A percentile compares a stretch with the other conserved stretches of the same genome.
Conservation (phyloP, 2,888 invertebrate genomes). For the Microplitis manilae region DNA sequence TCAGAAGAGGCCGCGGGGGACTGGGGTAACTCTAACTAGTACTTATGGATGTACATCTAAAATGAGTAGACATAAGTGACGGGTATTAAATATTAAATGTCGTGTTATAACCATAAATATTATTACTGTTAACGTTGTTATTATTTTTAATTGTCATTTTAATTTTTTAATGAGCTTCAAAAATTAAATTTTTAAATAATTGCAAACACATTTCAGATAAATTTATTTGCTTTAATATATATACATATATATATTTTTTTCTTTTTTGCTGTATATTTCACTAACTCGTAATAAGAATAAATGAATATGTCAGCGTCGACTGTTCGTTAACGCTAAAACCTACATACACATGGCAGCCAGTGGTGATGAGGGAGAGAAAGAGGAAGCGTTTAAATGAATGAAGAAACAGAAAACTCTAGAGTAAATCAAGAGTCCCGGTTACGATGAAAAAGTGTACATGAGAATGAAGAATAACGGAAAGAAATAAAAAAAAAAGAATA, state of each 20-base stretch:
- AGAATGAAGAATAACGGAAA: background rate
- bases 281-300: constrained; percentile 25
- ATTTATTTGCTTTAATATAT: too few relatives aligned
- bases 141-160: background rate
- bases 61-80: constrained; percentile 24
- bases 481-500: background rate
- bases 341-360: background rate
- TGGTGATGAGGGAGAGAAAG: constrained; percentile 13
- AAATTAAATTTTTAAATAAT: background rate
- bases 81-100: constrained; percentile 21
- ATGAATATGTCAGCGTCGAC: constrained; percentile 42
- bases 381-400: constrained; percentile 36
- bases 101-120: constrained; percentile 3
- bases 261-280: too few relatives aligned
- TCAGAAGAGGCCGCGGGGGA: background rate
- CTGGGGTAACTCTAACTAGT: constrained; percentile 4
- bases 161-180: background rate
- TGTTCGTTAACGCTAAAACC: constrained; percentile 49
- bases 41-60: constrained; percentile 33
- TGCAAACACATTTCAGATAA: constrained; percentile 4
- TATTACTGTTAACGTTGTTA: background rate
- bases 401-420: constrained; percentile 16
- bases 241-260: too few relatives aligned
- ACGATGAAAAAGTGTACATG: background rate
- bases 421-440: background rate